phyloP scores from a whole-genome alignment of 2,113 vertebrate species.

The Hippolais icterina region DNA sequence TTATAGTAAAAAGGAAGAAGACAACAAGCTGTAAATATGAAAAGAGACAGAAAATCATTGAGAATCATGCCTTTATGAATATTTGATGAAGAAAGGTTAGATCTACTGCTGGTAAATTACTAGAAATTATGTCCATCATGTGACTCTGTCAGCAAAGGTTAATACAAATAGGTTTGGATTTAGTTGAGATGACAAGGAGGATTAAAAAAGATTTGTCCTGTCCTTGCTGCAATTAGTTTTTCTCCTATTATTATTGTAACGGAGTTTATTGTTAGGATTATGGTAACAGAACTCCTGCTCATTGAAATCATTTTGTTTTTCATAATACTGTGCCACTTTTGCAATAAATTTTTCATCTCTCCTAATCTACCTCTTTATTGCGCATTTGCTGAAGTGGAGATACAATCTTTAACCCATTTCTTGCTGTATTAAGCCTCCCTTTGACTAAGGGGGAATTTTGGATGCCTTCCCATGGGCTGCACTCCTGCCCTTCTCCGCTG shows the following conservation, averaged over 20 bases:
- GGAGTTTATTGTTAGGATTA: slow-evolving; percentile 71
- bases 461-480: accelerated
- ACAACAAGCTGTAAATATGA: slow-evolving; percentile 96
- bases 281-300: slow-evolving; percentile 36
- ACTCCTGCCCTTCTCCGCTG: background rate
- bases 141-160: slow-evolving; percentile 93
- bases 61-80: slow-evolving; percentile 96
- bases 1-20: slow-evolving; percentile 84
- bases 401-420: slow-evolving; percentile 61
- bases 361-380: slow-evolving; percentile 73
- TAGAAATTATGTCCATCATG: slow-evolving; percentile 87
- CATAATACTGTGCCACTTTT: slow-evolving; percentile 43
- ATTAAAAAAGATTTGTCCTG: slow-evolving; percentile 86
- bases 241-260: slow-evolving; percentile 76
- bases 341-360: slow-evolving; percentile 72
- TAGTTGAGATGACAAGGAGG: slow-evolving; percentile 83
- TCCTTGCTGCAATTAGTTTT: slow-evolving; percentile 83
- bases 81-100: slow-evolving; percentile 94
- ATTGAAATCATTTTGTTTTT: slow-evolving; percentile 62
- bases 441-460: background rate
- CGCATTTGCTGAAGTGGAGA: slow-evolving; percentile 46
- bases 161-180: slow-evolving; percentile 89
- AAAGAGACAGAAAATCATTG: slow-evolving; percentile 99
- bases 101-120: slow-evolving; percentile 93
- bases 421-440: background rate